Evolutionary conservation across 2,797 vertebrate species (phyloP).

Genomic region (Mormyrus proboscirostris): DNA sequence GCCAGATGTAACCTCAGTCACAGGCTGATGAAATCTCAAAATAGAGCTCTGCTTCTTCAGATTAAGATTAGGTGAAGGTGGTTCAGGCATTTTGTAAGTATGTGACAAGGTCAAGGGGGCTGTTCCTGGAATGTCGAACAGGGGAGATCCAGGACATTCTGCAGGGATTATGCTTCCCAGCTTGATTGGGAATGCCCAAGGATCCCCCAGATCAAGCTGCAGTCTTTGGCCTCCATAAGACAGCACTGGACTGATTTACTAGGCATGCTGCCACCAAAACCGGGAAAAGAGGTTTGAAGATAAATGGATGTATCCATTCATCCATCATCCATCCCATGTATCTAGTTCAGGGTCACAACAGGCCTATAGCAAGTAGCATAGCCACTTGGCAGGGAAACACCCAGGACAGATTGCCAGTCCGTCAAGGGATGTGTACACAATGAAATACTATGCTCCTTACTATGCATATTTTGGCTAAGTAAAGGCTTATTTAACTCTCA

Average conservation of each 20-base stretch:
- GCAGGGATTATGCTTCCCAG: neutral
- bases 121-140: neutral
- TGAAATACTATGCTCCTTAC: neutral
- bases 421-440: neutral
- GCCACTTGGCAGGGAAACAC: neutral
- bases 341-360: neutral
- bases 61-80: neutral
- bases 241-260: neutral
- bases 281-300: neutral
- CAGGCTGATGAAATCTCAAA: neutral
- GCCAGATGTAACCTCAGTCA: neutral
- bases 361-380: neutral
- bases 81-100: neutral
- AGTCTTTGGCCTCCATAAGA: neutral
- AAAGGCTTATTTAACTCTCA: neutral
- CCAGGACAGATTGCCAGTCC: neutral
- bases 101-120: neutral
- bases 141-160: neutral
- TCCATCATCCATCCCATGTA: neutral
- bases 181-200: neutral
- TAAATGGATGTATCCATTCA: neutral
- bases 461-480: neutral
- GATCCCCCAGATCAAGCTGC: neutral
- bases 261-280: neutral
- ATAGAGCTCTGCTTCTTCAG: neutral